phyloP scores from a whole-genome alignment of 1,140 invertebrate species.

The Doryteuthis pealeii region DNA sequence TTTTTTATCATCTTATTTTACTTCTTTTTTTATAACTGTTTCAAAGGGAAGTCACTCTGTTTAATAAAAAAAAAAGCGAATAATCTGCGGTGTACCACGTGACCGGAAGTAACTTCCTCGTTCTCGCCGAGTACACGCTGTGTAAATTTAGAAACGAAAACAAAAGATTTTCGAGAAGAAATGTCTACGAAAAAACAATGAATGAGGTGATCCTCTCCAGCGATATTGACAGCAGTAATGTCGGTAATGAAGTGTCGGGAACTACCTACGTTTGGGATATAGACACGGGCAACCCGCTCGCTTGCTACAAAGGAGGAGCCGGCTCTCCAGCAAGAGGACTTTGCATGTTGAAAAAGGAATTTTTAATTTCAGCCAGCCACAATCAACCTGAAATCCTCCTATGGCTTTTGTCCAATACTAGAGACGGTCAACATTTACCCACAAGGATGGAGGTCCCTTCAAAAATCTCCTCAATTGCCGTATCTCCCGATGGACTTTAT shows the following conservation, averaged over 20 bases:
- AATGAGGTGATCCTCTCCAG: neutral
- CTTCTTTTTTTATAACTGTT: too few species aligned
- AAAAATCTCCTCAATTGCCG: slow-evolving; percentile 69
- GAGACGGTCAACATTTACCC: neutral
- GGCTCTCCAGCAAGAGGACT: neutral
- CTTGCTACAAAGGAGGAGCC: neutral
- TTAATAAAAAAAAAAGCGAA: too few species aligned
- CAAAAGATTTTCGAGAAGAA: too few species aligned
- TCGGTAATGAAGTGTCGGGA: neutral
- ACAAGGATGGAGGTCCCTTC: slow-evolving; percentile 72
- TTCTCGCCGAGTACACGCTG: too few species aligned
- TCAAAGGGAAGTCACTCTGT: too few species aligned
- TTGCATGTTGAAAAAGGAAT: neutral
- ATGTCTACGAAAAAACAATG: too few species aligned
- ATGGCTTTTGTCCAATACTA: neutral
- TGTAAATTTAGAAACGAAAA: too few species aligned
- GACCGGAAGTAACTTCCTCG: too few species aligned
- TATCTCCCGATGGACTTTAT: slow-evolving; percentile 71
- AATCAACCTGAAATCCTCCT: neutral
- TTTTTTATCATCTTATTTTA: too few species aligned
- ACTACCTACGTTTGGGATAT: neutral
- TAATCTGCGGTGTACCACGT: too few species aligned
- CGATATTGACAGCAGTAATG: neutral
- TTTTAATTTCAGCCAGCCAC: neutral
- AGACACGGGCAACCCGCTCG: neutral